Conservation (phyloP, 2,113 vertebrate genomes). For the Seriola quinqueradiata region DNA sequence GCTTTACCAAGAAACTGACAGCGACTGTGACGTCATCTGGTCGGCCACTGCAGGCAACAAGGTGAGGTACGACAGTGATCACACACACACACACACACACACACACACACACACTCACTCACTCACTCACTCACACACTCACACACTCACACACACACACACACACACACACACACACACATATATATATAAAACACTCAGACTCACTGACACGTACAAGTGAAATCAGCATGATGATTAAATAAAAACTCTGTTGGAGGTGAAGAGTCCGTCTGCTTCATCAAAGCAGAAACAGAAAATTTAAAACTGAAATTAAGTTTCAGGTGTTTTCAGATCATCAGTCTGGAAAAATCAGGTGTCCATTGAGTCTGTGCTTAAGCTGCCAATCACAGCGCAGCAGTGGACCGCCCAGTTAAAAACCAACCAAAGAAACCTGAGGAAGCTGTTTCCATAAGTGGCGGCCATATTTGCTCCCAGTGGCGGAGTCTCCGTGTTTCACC, state of each 20-base stretch:
- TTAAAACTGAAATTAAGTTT: conserved; percentile 27
- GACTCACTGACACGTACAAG: neutral
- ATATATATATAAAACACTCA: neutral
- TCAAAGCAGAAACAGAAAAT: conserved; percentile 33
- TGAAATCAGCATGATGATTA: conserved; percentile 35
- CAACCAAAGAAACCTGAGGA: conserved; percentile 27
- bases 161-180: neutral
- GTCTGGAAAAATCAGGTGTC: neutral
- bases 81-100: neutral
- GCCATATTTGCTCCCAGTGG: conserved; percentile 25
- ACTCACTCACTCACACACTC: neutral
- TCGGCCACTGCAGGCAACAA: conserved; percentile 42
- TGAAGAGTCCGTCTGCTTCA: conserved; percentile 29
- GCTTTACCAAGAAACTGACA: conserved; percentile 29
- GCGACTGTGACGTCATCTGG: conserved; percentile 14
- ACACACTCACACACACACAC: neutral
- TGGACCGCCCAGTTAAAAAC: neutral
- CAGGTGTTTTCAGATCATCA: conserved; percentile 4
- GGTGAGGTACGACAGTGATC: conserved; percentile 48
- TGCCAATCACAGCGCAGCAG: conserved; percentile 49
- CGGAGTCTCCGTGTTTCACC: conserved; percentile 59
- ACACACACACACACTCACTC: neutral
- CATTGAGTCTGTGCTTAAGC: neutral
- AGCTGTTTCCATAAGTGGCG: neutral
- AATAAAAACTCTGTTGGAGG: conserved; percentile 44